phyloP scores from a whole-genome alignment of 1,140 invertebrate genomes.

The Apis cerana region DNA sequence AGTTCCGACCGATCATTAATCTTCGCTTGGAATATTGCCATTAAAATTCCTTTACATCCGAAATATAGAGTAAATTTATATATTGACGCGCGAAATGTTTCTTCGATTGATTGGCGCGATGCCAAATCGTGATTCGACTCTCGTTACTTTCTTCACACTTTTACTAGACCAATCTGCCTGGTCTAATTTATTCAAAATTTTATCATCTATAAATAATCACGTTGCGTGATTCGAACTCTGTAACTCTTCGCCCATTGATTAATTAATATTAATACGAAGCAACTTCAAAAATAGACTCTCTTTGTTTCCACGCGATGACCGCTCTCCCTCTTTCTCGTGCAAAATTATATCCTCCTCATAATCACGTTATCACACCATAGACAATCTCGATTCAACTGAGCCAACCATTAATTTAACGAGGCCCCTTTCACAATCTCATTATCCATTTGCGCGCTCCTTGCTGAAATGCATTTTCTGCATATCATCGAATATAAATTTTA shows the following conservation, averaged over 20 bases:
- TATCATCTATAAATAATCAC: too few relatives aligned
- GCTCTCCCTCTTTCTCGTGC: too few relatives aligned
- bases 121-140: not conserved
- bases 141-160: not conserved
- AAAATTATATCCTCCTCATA: not conserved
- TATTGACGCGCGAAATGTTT: not conserved
- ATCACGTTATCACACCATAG: not conserved
- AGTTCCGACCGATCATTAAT: not conserved
- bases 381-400: not conserved
- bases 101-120: not conserved
- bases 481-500: not conserved
- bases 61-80: not conserved
- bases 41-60: not conserved
- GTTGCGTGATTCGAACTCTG: too few relatives aligned
- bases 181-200: not conserved
- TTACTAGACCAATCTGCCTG: not conserved
- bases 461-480: too few relatives aligned
- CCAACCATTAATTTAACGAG: not conserved
- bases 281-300: too few relatives aligned
- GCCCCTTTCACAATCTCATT: not conserved
- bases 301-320: too few relatives aligned
- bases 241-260: too few relatives aligned
- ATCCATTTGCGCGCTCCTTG: not conserved
- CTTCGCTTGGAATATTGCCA: slow-evolving; percentile 39
- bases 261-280: too few relatives aligned